A percentile compares a stretch with the other conserved stretches of the same genome.
Conservation (phyloP, 1,140 invertebrate genomes). For the Lucilia cuprina region DNA sequence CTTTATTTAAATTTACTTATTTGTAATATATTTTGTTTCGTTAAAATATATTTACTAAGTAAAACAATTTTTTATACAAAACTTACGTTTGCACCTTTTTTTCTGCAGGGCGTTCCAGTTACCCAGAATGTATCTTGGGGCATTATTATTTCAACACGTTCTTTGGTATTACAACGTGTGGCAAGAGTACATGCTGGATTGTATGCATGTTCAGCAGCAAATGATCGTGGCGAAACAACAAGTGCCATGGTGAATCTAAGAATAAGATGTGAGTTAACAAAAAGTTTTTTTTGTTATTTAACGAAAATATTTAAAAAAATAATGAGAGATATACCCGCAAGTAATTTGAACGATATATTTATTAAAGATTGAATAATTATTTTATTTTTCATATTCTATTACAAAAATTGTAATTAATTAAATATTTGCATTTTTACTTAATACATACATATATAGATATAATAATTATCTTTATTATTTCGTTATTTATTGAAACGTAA, state of each 20-base stretch:
- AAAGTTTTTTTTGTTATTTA: neutral
- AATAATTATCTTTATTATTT: neutral
- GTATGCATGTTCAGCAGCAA: conserved; percentile 84
- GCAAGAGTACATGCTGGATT: conserved; percentile 80
- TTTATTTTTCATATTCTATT: neutral
- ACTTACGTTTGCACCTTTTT: neutral
- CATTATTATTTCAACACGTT: conserved; percentile 86
- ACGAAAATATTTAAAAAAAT: no score
- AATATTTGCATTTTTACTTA: neutral
- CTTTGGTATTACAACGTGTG: conserved; percentile 84
- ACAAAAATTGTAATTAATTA: neutral
- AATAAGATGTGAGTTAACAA: conserved; percentile 82
- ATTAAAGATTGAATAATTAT: no score
- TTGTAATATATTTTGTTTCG: no score
- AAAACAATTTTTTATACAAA: no score
- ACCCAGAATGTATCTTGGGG: conserved; percentile 84
- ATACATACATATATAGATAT: neutral
- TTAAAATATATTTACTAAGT: no score
- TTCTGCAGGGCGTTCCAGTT: conserved; percentile 75
- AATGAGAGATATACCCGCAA: no score
- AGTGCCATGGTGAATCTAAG: conserved; percentile 78
- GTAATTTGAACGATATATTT: no score
- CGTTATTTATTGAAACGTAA: neutral
- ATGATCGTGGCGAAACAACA: conserved; percentile 81
- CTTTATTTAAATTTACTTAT: no score